A percentile compares a stretch with the other conserved stretches of the same genome.
Conservation (phyloP, 2,797 vertebrate genomes). For the Myioborus miniatus region DNA sequence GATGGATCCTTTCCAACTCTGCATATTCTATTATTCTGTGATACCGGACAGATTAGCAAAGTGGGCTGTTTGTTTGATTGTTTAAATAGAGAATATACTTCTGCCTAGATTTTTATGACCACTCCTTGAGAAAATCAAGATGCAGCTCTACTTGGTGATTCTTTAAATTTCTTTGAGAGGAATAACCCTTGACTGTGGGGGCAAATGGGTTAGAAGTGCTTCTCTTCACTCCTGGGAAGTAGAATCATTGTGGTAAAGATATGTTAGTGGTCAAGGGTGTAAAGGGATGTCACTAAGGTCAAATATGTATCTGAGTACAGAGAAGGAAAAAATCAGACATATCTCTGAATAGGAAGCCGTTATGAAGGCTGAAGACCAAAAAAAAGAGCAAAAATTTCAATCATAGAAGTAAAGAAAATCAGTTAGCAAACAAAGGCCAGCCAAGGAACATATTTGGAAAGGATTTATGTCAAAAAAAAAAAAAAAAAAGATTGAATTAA, state of each 20-base stretch:
- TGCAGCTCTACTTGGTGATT: not conserved
- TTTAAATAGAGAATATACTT: not conserved
- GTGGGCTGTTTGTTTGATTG: not conserved
- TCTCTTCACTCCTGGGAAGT: not conserved
- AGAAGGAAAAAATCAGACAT: not conserved
- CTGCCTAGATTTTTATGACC: not conserved
- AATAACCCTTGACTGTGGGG: not conserved
- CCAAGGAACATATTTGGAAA: not conserved
- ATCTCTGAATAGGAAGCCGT: not conserved
- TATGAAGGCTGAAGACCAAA: not conserved
- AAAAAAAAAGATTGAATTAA: not conserved
- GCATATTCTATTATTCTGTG: not conserved
- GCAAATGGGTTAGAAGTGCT: not conserved
- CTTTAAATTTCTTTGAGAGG: not conserved
- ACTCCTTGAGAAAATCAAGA: not conserved
- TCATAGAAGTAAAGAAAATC: rapidly evolving
- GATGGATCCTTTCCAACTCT: not conserved
- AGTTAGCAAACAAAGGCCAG: not conserved
- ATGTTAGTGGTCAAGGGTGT: not conserved
- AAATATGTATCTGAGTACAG: not conserved
- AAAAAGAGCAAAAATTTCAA: not conserved
- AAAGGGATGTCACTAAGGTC: not conserved
- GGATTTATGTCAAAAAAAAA: rapidly evolving
- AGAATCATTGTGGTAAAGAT: not conserved
- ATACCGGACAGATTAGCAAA: not conserved